Percentiles rank a stretch among this genome's conserved stretches.
Evolutionary conservation across 1,140 invertebrate species (phyloP).

Genomic region (Pollicipes pollicipes): DNA sequence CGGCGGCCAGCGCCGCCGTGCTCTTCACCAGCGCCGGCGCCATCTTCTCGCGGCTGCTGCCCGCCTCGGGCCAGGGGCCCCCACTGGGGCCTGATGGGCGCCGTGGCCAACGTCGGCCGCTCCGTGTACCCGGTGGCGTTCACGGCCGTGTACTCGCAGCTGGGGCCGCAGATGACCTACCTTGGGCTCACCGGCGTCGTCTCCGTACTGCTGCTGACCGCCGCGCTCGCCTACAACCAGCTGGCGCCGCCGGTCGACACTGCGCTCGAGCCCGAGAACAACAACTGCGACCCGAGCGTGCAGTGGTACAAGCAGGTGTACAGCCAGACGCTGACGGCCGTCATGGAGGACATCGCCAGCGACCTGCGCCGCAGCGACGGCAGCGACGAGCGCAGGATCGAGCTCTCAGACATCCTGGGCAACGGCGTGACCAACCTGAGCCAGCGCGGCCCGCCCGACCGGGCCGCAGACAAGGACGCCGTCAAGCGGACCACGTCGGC

Average conservation of each 20-base stretch:
- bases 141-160: not conserved
- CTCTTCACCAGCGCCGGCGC: not conserved
- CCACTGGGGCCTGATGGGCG: not conserved
- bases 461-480: too few relatives aligned
- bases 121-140: not conserved
- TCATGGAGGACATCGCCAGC: not conserved
- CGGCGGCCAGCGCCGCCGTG: not conserved
- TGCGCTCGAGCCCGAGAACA: not conserved
- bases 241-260: not conserved
- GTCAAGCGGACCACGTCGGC: too few relatives aligned
- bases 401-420: too few relatives aligned
- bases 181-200: not conserved
- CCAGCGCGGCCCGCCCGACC: too few relatives aligned
- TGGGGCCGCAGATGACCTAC: conserved; percentile 1
- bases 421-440: too few relatives aligned
- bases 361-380: not conserved
- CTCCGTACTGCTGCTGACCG: not conserved
- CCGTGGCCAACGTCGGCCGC: not conserved
- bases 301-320: not conserved
- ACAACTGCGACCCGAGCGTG: not conserved
- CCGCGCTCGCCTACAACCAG: not conserved
- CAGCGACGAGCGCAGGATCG: too few relatives aligned
- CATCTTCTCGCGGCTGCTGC: conserved; percentile 1
- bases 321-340: not conserved
- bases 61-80: not conserved